Evolutionary conservation across 2,888 invertebrate genomes (phyloP).

Genomic region (Tachina grossa): DNA sequence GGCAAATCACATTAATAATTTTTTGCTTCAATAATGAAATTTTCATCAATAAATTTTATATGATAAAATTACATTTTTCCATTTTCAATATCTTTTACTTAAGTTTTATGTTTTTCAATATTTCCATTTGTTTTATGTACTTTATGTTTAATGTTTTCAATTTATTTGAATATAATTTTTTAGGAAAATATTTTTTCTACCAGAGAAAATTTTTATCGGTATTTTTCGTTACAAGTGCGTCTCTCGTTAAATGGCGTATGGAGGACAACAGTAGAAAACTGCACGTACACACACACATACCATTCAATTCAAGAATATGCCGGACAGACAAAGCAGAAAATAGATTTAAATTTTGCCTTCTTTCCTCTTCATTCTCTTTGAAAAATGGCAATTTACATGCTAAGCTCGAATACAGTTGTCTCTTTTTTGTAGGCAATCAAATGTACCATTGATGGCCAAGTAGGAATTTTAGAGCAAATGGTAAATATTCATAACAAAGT

Average conservation of each 20-base stretch:
- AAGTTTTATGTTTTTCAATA: not conserved
- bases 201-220: slow-evolving; percentile 65
- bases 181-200: slow-evolving; percentile 31
- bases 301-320: slow-evolving; percentile 20
- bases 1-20: slow-evolving; percentile 76
- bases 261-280: slow-evolving; percentile 67
- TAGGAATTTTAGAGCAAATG: slow-evolving; percentile 40
- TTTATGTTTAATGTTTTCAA: slow-evolving; percentile 24
- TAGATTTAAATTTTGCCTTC: slow-evolving; percentile 54
- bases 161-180: slow-evolving; percentile 35
- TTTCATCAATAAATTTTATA: slow-evolving; percentile 77
- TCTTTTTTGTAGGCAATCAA: slow-evolving; percentile 32
- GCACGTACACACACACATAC: slow-evolving; percentile 57
- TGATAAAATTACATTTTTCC: slow-evolving; percentile 77
- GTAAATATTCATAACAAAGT: not conserved
- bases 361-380: slow-evolving; percentile 42
- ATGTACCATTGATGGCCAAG: not conserved
- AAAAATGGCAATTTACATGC: slow-evolving; percentile 60
- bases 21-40: slow-evolving; percentile 78
- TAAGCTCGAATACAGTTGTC: slow-evolving; percentile 33
- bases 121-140: not conserved
- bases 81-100: slow-evolving; percentile 58
- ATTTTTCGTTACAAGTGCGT: slow-evolving; percentile 79
- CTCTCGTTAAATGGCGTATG: slow-evolving; percentile 75
- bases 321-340: slow-evolving; percentile 46